Evolutionary conservation across 2,888 invertebrate species (phyloP).

Genomic region (Caenorhabditis imperialis): DNA sequence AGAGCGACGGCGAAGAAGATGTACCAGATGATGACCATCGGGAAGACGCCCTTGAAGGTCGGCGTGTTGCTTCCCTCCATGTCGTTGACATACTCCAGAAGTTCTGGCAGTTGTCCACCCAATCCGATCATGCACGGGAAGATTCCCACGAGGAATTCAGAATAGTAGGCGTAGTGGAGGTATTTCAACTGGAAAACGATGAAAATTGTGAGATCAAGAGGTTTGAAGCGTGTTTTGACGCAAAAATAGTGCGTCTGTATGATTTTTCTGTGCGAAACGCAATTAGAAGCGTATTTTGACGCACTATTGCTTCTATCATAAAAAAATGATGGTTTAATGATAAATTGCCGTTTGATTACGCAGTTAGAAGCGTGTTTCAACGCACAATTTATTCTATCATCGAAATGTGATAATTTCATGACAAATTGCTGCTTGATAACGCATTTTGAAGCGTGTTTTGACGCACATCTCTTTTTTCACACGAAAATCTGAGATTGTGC

Average conservation of each 20-base stretch:
- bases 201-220: background rate
- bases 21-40: conserved; percentile 78
- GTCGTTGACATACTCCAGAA: conserved; percentile 71
- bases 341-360: background rate
- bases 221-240: no score
- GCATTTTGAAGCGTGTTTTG: no score
- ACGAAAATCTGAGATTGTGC: no score
- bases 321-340: conserved; percentile 8
- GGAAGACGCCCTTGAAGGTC: conserved; percentile 75
- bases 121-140: conserved; percentile 71
- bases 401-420: no score
- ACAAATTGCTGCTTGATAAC: no score
- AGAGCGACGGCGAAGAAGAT: conserved; percentile 77
- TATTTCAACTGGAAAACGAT: conserved; percentile 62
- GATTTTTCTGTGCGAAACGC: no score
- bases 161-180: conserved; percentile 72
- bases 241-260: no score
- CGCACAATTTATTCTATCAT: no score
- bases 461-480: no score
- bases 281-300: no score
- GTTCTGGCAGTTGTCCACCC: conserved; percentile 74
- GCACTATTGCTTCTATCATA: background rate
- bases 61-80: conserved; percentile 71
- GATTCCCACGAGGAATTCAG: conserved; percentile 72
- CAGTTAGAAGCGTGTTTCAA: no score